Conservation (phyloP, 2,113 vertebrate genomes). For the Grammomys dolichurus region DNA sequence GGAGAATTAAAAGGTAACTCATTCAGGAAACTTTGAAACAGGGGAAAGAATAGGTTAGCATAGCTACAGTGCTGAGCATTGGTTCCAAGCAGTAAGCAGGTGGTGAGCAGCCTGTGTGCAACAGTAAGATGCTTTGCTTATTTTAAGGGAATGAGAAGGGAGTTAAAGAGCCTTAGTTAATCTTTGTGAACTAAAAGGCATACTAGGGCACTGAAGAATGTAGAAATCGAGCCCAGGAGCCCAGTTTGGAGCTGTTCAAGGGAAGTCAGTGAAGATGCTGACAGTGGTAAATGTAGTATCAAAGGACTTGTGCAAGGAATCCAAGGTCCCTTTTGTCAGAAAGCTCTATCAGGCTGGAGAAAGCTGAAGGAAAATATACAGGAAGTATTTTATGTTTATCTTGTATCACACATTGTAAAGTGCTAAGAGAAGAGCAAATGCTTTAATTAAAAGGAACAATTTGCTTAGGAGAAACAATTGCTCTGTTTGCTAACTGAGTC, state of each 20-base stretch:
- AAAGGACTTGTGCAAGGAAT: background rate
- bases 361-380: slow-evolving; percentile 39
- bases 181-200: background rate
- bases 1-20: background rate
- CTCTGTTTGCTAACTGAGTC: slow-evolving; percentile 82
- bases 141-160: background rate
- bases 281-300: background rate
- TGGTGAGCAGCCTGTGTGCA: background rate
- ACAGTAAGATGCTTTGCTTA: background rate
- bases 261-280: background rate
- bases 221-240: background rate
- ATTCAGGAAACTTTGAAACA: background rate
- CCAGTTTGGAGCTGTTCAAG: background rate
- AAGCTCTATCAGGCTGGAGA: background rate
- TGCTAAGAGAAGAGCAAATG: slow-evolving; percentile 83
- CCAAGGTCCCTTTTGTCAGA: background rate
- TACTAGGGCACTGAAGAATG: background rate
- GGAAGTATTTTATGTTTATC: slow-evolving; percentile 74
- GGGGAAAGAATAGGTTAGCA: background rate
- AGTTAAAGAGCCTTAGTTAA: background rate
- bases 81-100: background rate
- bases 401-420: slow-evolving; percentile 69
- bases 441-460: slow-evolving; percentile 85
- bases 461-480: slow-evolving; percentile 83
- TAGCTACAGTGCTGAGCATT: background rate